Conservation (phyloP, 2,888 invertebrate species). For the Serrognathus titanus region DNA sequence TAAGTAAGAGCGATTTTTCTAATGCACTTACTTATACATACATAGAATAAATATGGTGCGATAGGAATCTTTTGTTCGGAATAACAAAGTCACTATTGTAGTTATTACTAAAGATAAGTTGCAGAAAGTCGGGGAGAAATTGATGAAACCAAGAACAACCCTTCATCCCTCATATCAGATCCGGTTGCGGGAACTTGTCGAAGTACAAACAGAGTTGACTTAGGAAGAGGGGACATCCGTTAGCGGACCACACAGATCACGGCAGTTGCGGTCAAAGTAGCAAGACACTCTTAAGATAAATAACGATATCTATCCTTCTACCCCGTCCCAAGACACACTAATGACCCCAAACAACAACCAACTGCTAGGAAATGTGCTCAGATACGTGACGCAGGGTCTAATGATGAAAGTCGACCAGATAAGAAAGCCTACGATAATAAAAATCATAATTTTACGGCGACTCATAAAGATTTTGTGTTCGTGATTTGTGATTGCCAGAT, state of each 20-base stretch:
- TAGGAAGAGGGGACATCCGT: conserved; percentile 38
- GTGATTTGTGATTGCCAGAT: background rate
- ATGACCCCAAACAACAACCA: conserved; percentile 47
- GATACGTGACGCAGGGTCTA: conserved; percentile 38
- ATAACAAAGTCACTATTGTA: conserved; percentile 25
- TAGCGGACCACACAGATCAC: conserved; percentile 44
- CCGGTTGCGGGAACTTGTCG: conserved; percentile 43
- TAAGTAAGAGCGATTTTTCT: too few species aligned
- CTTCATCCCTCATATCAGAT: conserved; percentile 46
- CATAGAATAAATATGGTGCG: too few species aligned
- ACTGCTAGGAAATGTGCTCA: conserved; percentile 37
- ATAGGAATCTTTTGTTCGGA: conserved; percentile 1
- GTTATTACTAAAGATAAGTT: conserved; percentile 39
- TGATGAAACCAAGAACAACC: conserved; percentile 43
- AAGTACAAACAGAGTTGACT: conserved; percentile 46
- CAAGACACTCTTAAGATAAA: conserved; percentile 49
- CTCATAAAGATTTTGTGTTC: conserved; percentile 4
- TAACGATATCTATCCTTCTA: conserved; percentile 48
- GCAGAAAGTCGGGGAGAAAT: conserved; percentile 33
- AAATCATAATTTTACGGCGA: conserved; percentile 33
- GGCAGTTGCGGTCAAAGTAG: conserved; percentile 43
- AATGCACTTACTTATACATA: too few species aligned
- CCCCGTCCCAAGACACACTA: conserved; percentile 44
- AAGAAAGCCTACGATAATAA: conserved; percentile 31
- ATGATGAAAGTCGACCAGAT: conserved; percentile 29